Base-by-base conservation (phyloP, 1,140 invertebrate species). In the Trinorchestia longiramus region DNA sequence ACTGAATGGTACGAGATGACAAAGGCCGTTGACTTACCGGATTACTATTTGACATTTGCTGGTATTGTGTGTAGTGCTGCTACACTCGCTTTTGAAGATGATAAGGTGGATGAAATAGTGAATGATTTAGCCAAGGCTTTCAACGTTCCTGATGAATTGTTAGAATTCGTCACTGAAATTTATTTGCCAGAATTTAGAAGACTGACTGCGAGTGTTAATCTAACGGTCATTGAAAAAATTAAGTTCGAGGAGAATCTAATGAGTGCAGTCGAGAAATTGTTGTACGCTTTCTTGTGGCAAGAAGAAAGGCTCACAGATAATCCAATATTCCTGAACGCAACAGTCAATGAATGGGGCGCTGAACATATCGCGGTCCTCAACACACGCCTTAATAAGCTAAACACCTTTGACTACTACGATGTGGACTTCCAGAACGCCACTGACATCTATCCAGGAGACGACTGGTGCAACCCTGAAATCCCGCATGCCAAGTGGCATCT, bases 401-500 rank as follows among this genome's bases (percentile, higher is more conserved):
- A 96, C 88, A 95, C 62, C 42, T 92, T 96, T 44, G 94, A 91
- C 23, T 96, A 96, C 47, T 91, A 77, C 44, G 94, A 96, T 42
- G 28, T 95, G 40, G 87, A 96, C 87, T 77, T 91, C 43, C 95
- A 96, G 40, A 87, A 90, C 43, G 95, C 91, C 43, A 90, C 94
- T 8, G 47, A 92, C 40, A 43, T 96, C 87, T 96, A 96, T 42
- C 95, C 95, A 19, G 95, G 95, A 45, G 95, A 96, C 47, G 91
- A 90, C 15, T 96, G 95, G 95, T 96, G 95, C 90, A 96, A 96
- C 94, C 90, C 90, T 43, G 90, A 95, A 28, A 96, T 96, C 47
- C 95, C 95, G 43, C 95, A 96, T 92, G 41, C 95, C 95, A 96
- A 96, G 94, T 96, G 95, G 95, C 95, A 96, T 57, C 91, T 96